These are phyloP conservation scores for Thryonomys swinderianus DNA, from an alignment of 2,113 vertebrate species.

Conservation along the genomic window DNA sequence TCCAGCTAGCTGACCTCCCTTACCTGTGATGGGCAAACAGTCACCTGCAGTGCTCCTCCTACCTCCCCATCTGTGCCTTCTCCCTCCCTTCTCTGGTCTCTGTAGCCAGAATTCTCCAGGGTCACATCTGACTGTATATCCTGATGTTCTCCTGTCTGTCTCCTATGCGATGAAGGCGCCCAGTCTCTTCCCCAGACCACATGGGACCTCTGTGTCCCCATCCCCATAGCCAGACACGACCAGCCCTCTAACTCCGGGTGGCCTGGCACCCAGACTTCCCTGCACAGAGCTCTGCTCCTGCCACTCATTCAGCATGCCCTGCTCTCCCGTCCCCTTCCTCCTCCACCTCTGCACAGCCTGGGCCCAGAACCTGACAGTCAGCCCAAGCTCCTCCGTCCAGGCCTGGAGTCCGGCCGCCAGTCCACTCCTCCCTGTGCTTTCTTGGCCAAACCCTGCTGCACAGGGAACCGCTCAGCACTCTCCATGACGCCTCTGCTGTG, in stretches of 20 bases:
- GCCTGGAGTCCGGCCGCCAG: not conserved
- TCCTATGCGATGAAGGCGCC: not conserved
- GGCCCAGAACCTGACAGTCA: not conserved
- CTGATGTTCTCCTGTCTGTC: not conserved
- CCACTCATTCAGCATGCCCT: fast-evolving
- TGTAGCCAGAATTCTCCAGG: not conserved
- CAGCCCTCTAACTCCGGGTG: not conserved
- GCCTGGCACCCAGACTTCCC: not conserved
- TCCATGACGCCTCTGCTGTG: not conserved
- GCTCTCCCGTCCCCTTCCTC: not conserved
- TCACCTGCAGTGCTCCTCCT: not conserved
- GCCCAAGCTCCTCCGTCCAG: too few relatives aligned
- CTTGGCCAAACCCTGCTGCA: not conserved
- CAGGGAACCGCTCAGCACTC: not conserved
- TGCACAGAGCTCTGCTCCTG: not conserved
- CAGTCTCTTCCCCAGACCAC: not conserved
- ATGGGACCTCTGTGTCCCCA: not conserved
- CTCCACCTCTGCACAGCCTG: not conserved
- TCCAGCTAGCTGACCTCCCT: not conserved
- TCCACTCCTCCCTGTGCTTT: not conserved
- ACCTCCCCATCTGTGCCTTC: too few relatives aligned
- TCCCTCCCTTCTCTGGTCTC: not conserved
- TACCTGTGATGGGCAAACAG: not conserved
- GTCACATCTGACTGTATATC: too few relatives aligned
- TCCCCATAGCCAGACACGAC: not conserved